phyloP scores from a whole-genome alignment of 1,140 invertebrate genomes.

The Brachionus asplanchnoidis region DNA sequence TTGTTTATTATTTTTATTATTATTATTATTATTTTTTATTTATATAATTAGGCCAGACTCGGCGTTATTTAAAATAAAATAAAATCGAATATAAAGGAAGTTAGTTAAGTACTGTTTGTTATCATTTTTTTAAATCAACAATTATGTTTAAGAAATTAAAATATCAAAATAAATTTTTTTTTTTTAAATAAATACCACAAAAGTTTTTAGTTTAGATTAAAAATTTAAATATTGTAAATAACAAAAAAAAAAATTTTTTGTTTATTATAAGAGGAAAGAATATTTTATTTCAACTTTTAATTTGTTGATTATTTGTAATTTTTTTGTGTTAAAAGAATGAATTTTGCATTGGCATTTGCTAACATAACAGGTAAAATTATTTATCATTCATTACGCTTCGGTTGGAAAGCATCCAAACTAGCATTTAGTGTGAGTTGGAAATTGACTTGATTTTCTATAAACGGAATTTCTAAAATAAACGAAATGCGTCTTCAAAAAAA shows the following conservation, averaged over 20 bases:
- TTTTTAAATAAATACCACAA: no score
- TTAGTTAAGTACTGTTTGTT: not conserved
- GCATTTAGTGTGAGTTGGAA: constrained; percentile 5
- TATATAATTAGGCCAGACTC: not conserved
- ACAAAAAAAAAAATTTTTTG: not conserved
- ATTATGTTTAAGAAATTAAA: not conserved
- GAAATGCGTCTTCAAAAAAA: not conserved
- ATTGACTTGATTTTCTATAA: not conserved
- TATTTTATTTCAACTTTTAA: not conserved
- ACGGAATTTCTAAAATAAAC: constrained; percentile 7
- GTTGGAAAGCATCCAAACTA: not conserved
- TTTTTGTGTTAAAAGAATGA: not conserved
- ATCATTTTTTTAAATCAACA: not conserved
- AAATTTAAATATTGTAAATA: no score
- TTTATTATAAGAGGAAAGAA: not conserved
- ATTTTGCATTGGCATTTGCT: no score
- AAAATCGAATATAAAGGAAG: not conserved
- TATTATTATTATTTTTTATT: not conserved
- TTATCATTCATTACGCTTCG: constrained; percentile 1
- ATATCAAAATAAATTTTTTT: not conserved
- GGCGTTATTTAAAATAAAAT: not conserved
- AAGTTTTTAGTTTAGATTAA: no score
- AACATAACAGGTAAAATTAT: not conserved
- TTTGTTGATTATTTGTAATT: not conserved
- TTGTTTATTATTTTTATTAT: not conserved